phyloP scores from a whole-genome alignment of 2,113 vertebrate genomes.

The Platycercus adscitus region DNA sequence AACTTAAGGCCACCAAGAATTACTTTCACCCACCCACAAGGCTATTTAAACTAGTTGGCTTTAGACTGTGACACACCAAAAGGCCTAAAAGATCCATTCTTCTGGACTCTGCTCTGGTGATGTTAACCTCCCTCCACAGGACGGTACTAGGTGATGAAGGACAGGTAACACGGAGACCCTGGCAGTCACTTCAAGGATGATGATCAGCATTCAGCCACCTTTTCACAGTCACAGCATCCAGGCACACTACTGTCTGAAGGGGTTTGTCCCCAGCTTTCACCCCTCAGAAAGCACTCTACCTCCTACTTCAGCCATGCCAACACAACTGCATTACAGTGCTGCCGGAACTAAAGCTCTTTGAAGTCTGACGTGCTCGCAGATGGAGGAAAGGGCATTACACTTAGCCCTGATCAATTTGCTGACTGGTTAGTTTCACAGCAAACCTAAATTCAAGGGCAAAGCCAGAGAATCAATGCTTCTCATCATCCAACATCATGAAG shows the following conservation, averaged over 20 bases:
- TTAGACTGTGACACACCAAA: not conserved
- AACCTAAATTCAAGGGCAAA: not conserved
- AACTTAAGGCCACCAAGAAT: not conserved
- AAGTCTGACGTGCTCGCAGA: not conserved
- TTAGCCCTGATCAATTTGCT: not conserved
- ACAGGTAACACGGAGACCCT: not conserved
- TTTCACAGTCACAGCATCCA: not conserved
- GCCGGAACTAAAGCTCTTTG: not conserved
- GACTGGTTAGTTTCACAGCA: not conserved
- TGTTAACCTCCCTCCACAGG: not conserved
- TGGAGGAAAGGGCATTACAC: not conserved
- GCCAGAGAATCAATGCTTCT: not conserved
- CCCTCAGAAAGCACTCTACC: not conserved
- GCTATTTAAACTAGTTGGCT: not conserved
- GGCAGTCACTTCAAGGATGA: not conserved
- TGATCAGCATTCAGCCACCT: not conserved
- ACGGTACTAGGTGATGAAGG: not conserved
- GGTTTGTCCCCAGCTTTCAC: not conserved
- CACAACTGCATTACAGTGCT: rapidly evolving
- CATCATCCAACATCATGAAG: not conserved
- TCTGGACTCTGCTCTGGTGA: not conserved
- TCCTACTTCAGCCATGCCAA: not conserved
- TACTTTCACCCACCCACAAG: not conserved
- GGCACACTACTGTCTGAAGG: not conserved
- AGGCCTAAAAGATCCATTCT: not conserved